Conservation (phyloP, 1,140 invertebrate genomes). For the Andrena cerasifolii region DNA sequence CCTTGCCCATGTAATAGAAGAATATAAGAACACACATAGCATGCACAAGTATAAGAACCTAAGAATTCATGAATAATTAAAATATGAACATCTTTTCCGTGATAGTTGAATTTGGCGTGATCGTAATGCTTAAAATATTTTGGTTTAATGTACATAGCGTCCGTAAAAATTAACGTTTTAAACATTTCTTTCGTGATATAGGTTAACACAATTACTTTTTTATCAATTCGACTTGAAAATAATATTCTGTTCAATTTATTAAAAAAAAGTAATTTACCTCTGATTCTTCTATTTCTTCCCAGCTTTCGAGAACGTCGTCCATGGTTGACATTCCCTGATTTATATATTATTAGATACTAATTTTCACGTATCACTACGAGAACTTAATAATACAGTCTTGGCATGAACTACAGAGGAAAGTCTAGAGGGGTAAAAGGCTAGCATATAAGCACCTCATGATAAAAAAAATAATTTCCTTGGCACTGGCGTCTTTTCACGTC, state of each 20-base stretch:
- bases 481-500: not conserved
- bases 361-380: slow-evolving; percentile 19
- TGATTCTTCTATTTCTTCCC: slow-evolving; percentile 92
- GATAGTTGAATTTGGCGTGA: not conserved
- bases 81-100: not conserved
- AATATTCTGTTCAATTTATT: not conserved
- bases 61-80: not conserved
- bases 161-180: slow-evolving; percentile 28
- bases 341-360: slow-evolving; percentile 19
- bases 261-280: slow-evolving; percentile 80
- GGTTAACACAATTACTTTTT: slow-evolving; percentile 46
- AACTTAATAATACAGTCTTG: slow-evolving; percentile 34
- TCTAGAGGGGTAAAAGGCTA: not conserved
- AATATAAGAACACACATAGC: not conserved
- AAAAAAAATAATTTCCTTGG: not conserved
- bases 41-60: not conserved
- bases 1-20: slow-evolving; percentile 9
- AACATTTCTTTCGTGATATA: slow-evolving; percentile 12
- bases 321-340: slow-evolving; percentile 79
- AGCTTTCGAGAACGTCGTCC: slow-evolving; percentile 88
- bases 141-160: not conserved
- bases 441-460: not conserved
- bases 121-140: not conserved
- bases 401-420: slow-evolving; percentile 31
- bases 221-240: slow-evolving; percentile 2